Base-by-base conservation (phyloP, 2,888 invertebrate species). In the Balanococcus diminutus region DNA sequence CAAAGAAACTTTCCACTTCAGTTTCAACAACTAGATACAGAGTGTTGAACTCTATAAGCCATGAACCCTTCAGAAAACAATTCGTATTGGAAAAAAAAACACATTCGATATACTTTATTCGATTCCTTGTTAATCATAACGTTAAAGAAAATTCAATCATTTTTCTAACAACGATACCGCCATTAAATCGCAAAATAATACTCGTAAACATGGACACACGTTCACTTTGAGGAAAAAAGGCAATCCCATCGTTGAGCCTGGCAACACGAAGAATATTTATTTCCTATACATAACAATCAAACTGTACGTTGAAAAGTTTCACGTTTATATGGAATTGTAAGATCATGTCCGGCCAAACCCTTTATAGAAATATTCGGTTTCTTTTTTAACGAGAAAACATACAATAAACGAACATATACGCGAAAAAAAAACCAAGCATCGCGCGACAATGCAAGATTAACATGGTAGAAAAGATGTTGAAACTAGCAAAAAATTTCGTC, bases 381-480 rank as follows among this genome's bases (percentile, higher is more conserved):
- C 28, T 67, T 67, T 67, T 67, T 56, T 56, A 56, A 56, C 67
- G 28, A 67, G 28, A 28, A 67, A 67, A 67, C 28, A 28, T 16
- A 67, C 22, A 56, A 56, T 28, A 28, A 67, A 67, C 67, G 67
- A 2, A 19, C 9, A 31, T 11, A 22, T 56, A 56, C 56, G 22
- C 56, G 56, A 22, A 67, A 28, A 14, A 14, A 28, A 28, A 3
- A 14, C 5, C 67, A 19, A 14, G 9, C 67, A 19, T n/a, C 19
- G 19, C 28, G 67, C 67, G 67, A 67, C 67, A 67, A 67, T 67
- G 67, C 28, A 28, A 67, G 67, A 67, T 67, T 67, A 67, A 67
- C 28, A 67, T 67, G 67, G 67, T 67, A 31, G 67, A 67, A 67
- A 61, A 67, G 67, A 67, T 67, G 67, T 67, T 67, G 67, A 67